A percentile compares a stretch with the other conserved stretches of the same genome.
Evolutionary conservation across 2,888 invertebrate species (phyloP).

Genomic region (Drosophila mimetica): DNA sequence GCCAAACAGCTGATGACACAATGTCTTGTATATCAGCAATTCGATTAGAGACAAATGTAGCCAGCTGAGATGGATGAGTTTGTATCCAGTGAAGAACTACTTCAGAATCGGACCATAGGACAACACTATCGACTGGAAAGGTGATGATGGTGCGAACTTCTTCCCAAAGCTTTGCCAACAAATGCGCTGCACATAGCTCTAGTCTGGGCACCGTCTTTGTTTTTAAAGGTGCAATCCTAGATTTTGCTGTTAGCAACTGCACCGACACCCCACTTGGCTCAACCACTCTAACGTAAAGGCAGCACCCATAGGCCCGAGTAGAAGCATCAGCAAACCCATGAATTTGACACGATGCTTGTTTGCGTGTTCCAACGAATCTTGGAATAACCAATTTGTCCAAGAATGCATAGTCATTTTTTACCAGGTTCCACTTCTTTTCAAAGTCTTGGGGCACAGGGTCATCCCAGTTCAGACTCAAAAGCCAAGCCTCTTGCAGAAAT

Average conservation of each 20-base stretch:
- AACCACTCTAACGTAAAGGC: too few relatives aligned
- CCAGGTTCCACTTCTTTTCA: background rate
- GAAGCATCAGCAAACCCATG: constrained; percentile 8
- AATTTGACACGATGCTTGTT: constrained; percentile 4
- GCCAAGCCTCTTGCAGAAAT: constrained; percentile 5
- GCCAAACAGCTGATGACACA: too few relatives aligned
- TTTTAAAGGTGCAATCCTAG: constrained; percentile 2
- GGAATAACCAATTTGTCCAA: background rate
- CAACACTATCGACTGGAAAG: too few relatives aligned
- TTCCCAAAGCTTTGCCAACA: constrained; percentile 2
- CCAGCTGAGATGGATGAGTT: too few relatives aligned
- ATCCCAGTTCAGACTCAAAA: constrained; percentile 6
- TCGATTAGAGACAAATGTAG: too few relatives aligned
- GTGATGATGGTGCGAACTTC: background rate
- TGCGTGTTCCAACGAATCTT: background rate
- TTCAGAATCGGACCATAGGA: too few relatives aligned
- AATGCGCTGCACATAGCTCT: background rate
- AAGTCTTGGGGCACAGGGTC: background rate
- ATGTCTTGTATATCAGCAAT: too few relatives aligned
- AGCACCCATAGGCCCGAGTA: background rate
- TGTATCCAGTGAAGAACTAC: too few relatives aligned
- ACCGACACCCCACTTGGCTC: too few relatives aligned
- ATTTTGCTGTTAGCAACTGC: too few relatives aligned
- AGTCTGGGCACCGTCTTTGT: background rate
- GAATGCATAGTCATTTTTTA: background rate